These are phyloP conservation scores for Nymphicus hollandicus DNA, from an alignment of 2,113 vertebrate species.

Conservation along the genomic window DNA sequence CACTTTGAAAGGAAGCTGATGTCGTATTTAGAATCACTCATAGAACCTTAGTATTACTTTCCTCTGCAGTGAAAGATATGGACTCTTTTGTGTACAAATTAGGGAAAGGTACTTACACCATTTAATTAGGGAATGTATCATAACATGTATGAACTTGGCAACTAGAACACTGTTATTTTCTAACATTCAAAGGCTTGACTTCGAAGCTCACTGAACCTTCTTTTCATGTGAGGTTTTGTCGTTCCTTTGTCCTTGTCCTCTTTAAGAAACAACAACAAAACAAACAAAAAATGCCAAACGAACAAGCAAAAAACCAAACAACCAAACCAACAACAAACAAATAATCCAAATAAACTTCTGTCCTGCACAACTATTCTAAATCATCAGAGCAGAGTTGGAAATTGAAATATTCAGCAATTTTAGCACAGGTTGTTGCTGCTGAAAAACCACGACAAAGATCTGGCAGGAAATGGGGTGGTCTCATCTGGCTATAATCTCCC, in stretches of 20 bases:
- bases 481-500: neutral
- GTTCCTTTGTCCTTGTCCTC: neutral
- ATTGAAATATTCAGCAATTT: neutral
- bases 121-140: neutral
- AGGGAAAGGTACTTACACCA: neutral
- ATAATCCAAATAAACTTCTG: neutral
- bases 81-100: neutral
- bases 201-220: neutral
- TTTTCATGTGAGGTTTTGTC: neutral
- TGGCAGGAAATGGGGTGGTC: neutral
- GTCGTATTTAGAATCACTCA: neutral
- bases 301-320: neutral
- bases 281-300: neutral
- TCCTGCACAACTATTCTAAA: neutral
- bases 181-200: neutral
- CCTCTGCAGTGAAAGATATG: neutral
- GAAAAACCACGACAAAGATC: neutral
- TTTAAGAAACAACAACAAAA: neutral
- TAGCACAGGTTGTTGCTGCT: neutral
- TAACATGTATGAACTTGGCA: neutral
- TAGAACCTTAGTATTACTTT: neutral
- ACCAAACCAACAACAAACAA: neutral
- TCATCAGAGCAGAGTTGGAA: neutral
- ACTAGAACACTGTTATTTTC: neutral
- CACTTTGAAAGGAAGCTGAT: constrained; percentile 32